These are phyloP conservation scores for Meandrina meandrites DNA, from an alignment of 92 coral and sea anemone species.

Conservation along the genomic window DNA sequence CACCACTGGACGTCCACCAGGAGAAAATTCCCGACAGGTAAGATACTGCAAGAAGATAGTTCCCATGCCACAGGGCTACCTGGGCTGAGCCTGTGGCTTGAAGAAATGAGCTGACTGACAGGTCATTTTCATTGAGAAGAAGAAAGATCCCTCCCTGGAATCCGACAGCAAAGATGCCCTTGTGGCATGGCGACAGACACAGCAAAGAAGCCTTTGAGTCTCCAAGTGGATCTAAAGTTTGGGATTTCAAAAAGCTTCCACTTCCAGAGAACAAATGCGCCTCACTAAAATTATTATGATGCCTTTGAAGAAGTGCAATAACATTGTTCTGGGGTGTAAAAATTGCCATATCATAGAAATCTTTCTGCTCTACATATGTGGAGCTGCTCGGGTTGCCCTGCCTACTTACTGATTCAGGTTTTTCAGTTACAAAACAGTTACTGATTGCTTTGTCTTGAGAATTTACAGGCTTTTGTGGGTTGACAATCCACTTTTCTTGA, in stretches of 20 bases:
- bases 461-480: constrained; percentile 2
- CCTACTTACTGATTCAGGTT: not conserved
- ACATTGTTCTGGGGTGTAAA: constrained; percentile 57
- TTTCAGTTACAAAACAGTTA: not conserved
- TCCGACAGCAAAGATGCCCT: constrained; percentile 75
- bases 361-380: constrained; percentile 71
- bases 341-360: constrained; percentile 70
- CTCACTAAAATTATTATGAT: constrained; percentile 68
- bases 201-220: constrained; percentile 70
- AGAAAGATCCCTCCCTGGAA: constrained; percentile 85
- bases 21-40: constrained; percentile 82
- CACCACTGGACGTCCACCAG: constrained; percentile 83
- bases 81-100: constrained; percentile 93
- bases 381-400: constrained; percentile 50
- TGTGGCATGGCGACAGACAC: constrained; percentile 69
- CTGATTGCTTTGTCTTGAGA: not conserved
- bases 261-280: constrained; percentile 56
- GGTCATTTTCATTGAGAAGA: constrained; percentile 57
- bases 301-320: constrained; percentile 70
- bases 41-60: constrained; percentile 68
- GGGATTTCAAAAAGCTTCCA: constrained; percentile 59
- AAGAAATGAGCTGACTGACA: constrained; percentile 61
- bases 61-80: constrained; percentile 75
- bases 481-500: constrained; percentile 9
- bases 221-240: constrained; percentile 70